phyloP scores from a whole-genome alignment of 2,113 vertebrate genomes.

The Ancistrus triradiatus region DNA sequence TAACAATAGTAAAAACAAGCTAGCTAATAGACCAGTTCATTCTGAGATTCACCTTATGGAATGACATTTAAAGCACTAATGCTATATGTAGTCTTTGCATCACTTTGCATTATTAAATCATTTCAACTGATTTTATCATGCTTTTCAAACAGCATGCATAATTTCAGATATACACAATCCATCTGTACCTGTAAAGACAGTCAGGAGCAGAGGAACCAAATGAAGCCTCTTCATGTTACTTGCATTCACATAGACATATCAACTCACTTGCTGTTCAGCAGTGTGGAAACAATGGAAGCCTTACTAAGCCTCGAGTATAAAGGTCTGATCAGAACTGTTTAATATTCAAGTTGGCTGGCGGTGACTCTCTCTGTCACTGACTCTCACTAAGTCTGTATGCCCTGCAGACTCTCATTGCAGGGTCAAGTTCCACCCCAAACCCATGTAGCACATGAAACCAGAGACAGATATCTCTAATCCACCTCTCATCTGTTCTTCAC shows the following conservation, averaged over 20 bases:
- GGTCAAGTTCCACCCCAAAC: background rate
- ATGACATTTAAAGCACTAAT: too few species aligned
- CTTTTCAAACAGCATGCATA: background rate
- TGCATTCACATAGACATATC: background rate
- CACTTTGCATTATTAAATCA: too few species aligned
- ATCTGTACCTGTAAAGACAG: conserved; percentile 19
- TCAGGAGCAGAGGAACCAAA: conserved; percentile 4
- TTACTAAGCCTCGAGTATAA: background rate
- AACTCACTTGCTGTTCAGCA: background rate
- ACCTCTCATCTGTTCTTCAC: conserved; percentile 2
- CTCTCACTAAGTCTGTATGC: background rate
- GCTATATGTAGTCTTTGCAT: background rate
- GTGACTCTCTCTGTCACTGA: background rate
- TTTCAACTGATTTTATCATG: background rate
- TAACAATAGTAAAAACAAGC: too few species aligned
- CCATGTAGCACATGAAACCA: conserved; percentile 27
- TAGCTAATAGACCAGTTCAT: too few species aligned
- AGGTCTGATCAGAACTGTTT: background rate
- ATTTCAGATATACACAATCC: background rate
- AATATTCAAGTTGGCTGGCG: background rate
- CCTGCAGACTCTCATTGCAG: background rate
- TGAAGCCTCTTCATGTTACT: conserved; percentile 15
- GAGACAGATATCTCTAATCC: conserved; percentile 27
- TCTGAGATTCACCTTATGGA: too few species aligned
- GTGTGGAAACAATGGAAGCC: background rate